Evolutionary conservation across 30 jellyfish, hydroid and myxozoan species (phyloP).

Genomic region (Turritopsis rubra): DNA sequence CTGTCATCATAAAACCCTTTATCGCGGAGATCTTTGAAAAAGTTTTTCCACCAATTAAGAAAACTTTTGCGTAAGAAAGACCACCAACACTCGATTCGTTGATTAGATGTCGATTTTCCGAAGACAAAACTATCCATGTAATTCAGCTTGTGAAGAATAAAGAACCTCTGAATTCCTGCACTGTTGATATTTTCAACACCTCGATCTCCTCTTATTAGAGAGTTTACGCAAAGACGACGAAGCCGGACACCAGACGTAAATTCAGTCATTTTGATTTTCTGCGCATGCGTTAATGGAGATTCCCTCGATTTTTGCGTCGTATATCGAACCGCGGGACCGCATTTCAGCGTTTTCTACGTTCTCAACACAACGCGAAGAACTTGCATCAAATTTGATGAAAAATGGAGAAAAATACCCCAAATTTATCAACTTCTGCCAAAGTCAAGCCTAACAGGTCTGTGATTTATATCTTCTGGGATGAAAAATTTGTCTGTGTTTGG

Average conservation of each 20-base stretch:
- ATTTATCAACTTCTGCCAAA: too few relatives aligned
- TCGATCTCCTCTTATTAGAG: slow-evolving; percentile 16
- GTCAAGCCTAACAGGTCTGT: too few relatives aligned
- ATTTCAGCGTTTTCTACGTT: too few relatives aligned
- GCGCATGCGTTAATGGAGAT: too few relatives aligned
- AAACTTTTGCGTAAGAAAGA: slow-evolving; percentile 16
- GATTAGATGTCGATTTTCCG: slow-evolving; percentile 38
- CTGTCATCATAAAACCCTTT: slow-evolving; percentile 16
- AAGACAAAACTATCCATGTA: background rate
- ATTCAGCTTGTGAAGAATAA: too few relatives aligned
- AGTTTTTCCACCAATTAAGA: slow-evolving; percentile 20
- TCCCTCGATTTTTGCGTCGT: too few relatives aligned
- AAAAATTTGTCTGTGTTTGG: too few relatives aligned
- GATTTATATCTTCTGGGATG: too few relatives aligned
- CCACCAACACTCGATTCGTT: slow-evolving; percentile 49
- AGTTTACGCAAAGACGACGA: background rate
- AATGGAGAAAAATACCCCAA: too few relatives aligned
- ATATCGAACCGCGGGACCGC: too few relatives aligned
- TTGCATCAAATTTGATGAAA: too few relatives aligned
- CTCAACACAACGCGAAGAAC: background rate
- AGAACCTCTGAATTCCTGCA: slow-evolving; percentile 24
- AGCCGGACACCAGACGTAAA: background rate
- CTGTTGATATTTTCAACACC: slow-evolving; percentile 32
- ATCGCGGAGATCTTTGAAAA: slow-evolving; percentile 32
- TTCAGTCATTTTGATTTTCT: too few relatives aligned